Evolutionary conservation across 1,140 invertebrate species (phyloP).

Genomic region (Cherax quadricarinatus): DNA sequence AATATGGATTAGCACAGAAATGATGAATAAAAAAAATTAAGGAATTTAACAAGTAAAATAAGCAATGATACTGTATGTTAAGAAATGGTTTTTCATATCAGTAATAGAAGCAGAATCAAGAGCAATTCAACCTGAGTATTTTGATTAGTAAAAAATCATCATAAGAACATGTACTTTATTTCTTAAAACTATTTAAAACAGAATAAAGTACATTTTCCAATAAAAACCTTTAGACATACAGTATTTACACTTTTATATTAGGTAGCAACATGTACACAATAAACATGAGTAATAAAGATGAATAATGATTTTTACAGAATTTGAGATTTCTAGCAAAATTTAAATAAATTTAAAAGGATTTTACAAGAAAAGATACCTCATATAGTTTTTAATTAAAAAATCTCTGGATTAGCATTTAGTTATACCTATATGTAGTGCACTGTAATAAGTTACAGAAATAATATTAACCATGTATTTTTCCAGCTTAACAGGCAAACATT

Average conservation of each 20-base stretch:
- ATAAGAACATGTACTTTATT: slow-evolving; percentile 35
- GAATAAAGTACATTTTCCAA: slow-evolving; percentile 30
- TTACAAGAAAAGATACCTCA: not conserved
- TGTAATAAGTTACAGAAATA: not conserved
- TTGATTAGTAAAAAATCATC: not conserved
- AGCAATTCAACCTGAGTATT: no score
- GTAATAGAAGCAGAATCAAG: no score
- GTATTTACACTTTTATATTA: not conserved
- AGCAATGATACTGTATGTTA: no score
- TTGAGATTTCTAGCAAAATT: not conserved
- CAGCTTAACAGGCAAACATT: no score
- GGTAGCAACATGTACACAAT: not conserved
- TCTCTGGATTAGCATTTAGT: not conserved
- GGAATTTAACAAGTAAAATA: no score
- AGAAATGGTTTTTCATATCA: no score
- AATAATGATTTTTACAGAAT: not conserved
- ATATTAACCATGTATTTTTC: no score
- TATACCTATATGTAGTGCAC: not conserved
- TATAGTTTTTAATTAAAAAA: not conserved
- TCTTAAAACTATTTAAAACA: slow-evolving; percentile 5
- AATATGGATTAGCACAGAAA: no score
- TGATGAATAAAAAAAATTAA: no score
- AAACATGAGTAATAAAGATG: not conserved
- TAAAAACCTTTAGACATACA: not conserved
- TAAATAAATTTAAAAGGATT: not conserved